Conservation (phyloP, 2,113 vertebrate species). For the Delphinus delphis region DNA sequence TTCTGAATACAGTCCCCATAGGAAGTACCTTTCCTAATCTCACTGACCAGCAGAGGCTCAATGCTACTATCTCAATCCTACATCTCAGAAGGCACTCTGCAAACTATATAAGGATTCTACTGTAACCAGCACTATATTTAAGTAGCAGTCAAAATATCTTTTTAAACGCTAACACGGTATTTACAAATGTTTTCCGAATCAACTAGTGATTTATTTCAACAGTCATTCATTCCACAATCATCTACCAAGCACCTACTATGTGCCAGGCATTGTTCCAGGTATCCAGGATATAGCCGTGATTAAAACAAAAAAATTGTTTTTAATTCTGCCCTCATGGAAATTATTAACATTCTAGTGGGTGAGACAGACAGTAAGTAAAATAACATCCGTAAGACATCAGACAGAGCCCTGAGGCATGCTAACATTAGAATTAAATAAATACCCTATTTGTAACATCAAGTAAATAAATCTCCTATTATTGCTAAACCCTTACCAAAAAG, state of each 20-base stretch:
- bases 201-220: background rate
- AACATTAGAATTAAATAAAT: conserved; percentile 32
- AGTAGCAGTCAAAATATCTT: background rate
- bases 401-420: background rate
- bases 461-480: conserved; percentile 4
- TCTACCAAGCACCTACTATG: background rate
- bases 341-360: background rate
- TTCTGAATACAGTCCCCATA: background rate
- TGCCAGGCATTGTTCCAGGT: background rate
- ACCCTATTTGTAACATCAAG: background rate
- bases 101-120: background rate
- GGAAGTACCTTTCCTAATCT: background rate
- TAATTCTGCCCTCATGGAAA: background rate
- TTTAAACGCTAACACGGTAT: background rate
- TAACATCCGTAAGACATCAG: background rate
- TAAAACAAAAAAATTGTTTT: background rate
- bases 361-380: background rate
- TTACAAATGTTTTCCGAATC: conserved; percentile 26
- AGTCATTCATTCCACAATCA: background rate
- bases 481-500: background rate
- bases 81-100: background rate
- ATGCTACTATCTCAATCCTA: background rate
- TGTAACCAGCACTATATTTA: background rate
- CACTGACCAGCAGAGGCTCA: background rate
- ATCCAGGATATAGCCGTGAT: background rate